Conservation (phyloP, 2,797 vertebrate species). For the Valencia hispanica region DNA sequence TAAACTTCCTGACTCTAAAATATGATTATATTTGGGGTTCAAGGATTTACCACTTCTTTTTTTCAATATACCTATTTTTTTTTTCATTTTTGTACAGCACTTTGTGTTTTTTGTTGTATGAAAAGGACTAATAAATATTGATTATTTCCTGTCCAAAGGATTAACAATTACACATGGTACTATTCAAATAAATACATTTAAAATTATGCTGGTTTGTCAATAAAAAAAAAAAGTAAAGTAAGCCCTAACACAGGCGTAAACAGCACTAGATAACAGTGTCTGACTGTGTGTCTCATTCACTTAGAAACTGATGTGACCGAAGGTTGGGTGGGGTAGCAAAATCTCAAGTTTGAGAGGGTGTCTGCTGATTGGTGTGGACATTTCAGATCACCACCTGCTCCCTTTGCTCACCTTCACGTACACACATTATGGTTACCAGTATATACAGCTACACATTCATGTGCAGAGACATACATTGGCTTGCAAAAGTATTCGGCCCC, state of each 20-base stretch:
- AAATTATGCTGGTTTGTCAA: background rate
- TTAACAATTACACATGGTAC: background rate
- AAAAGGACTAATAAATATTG: background rate
- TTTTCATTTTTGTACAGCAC: background rate
- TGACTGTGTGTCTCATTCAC: conserved; percentile 78
- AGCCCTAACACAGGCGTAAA: conserved; percentile 65
- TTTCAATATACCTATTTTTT: background rate
- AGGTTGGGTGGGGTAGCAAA: conserved; percentile 64
- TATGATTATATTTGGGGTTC: background rate
- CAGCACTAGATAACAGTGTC: conserved; percentile 77
- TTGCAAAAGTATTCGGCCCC: too few species aligned
- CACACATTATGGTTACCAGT: conserved; percentile 35
- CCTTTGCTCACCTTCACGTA: conserved; percentile 34
- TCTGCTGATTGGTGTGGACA: conserved; percentile 80
- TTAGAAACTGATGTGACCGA: conserved; percentile 70
- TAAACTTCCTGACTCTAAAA: background rate
- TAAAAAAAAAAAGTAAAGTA: background rate
- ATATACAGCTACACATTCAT: conserved; percentile 16
- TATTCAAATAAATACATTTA: background rate
- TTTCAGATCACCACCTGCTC: conserved; percentile 76
- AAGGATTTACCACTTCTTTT: background rate
- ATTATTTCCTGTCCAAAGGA: background rate
- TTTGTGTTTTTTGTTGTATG: background rate
- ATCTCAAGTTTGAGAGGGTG: conserved; percentile 80
- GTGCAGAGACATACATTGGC: too few species aligned